phyloP scores from a whole-genome alignment of 2,888 invertebrate species.

The Eledone cirrhosa region DNA sequence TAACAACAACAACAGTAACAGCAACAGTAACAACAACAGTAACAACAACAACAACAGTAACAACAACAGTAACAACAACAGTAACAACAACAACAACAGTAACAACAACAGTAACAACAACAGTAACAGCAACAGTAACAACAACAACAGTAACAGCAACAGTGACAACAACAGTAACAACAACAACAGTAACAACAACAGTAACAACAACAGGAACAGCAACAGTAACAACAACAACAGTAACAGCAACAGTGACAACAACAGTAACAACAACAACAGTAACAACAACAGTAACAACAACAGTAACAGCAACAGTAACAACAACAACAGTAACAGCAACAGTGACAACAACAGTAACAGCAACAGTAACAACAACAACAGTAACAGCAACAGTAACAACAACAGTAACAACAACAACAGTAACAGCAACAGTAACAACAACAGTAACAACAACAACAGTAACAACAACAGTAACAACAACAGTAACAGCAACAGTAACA shows the following conservation, averaged over 20 bases:
- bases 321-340: neutral
- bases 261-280: neutral
- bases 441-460: no score
- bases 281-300: no score
- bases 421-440: no score
- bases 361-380: neutral
- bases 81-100: no score
- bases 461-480: no score
- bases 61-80: no score
- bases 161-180: neutral
- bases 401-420: no score
- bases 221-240: neutral
- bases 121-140: no score
- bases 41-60: neutral
- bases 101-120: no score
- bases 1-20: neutral
- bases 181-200: neutral
- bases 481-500: no score
- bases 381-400: neutral
- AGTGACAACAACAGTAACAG: neutral
- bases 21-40: neutral
- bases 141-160: neutral
- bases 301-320: neutral
- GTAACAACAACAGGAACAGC: no score
- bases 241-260: neutral